A percentile compares a stretch with the other conserved stretches of the same genome.
phyloP scores from a whole-genome alignment of 53 echinoderm and acorn worm genomes.

The Mesocentrotus franciscanus region DNA sequence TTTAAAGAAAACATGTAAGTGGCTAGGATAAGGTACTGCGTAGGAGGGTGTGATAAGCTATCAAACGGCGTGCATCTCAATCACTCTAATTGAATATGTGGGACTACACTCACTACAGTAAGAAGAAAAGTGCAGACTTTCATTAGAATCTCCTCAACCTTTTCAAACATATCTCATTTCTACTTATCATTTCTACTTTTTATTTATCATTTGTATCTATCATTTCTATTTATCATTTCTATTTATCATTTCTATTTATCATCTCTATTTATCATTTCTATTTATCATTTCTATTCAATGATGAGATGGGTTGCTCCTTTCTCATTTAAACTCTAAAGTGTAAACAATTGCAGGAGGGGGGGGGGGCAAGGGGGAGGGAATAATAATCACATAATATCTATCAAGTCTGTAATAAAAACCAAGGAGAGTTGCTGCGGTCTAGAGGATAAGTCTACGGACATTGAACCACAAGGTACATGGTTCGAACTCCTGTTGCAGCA shows the following conservation, averaged over 20 bases:
- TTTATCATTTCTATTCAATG: not conserved
- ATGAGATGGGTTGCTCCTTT: not conserved
- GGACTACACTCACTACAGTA: not conserved
- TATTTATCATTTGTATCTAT: no score
- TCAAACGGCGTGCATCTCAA: not conserved
- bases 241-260: no score
- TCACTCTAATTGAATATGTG: slow-evolving; percentile 6
- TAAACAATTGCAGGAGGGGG: no score
- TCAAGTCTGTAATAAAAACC: not conserved
- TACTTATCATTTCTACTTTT: not conserved
- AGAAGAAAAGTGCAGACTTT: not conserved
- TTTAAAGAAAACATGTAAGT: not conserved
- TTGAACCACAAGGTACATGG: no score
- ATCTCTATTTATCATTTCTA: no score
- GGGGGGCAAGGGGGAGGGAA: not conserved
- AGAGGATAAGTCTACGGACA: no score
- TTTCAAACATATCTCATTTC: not conserved
- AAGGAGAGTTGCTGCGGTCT: no score
- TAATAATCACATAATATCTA: not conserved
- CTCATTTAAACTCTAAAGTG: not conserved
- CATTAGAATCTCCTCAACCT: not conserved
- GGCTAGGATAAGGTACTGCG: not conserved
- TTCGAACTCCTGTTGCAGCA: no score
- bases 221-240: no score
- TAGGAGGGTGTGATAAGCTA: not conserved